Evolutionary conservation across 1,140 invertebrate genomes (phyloP), one percentile per base, ranked within the genome.

Genomic region (Bombus cullumanus): DNA sequence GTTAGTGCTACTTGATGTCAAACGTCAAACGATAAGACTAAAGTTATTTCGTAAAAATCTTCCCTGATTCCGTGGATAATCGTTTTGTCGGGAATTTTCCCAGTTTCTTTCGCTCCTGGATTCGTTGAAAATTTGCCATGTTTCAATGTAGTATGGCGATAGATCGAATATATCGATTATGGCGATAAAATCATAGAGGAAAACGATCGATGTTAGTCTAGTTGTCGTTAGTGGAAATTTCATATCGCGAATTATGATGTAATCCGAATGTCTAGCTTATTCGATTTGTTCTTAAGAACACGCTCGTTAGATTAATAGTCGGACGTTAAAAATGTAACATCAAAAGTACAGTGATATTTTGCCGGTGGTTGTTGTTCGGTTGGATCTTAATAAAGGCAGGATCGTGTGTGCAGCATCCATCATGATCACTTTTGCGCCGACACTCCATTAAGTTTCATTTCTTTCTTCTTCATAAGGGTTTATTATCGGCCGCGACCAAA

Each of bases 391-490:
- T 84, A 84, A 84, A 71, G 75, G 13, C 43, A 9, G 25, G 8
- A 28, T 62, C 31, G 75, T 71, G 66, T 47, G 76, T 39, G 76
- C 83, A 72, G 68, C 83, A 84, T 84, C 83, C 66, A 84, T 84
- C 76, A 84, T 47, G 83, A 84, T 84, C 83, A 62, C 76, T 84
- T 89, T 74, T 34, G 47, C 79, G 68, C 81, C 88, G 87, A 89
- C 83, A 85, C 87, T 77, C 75, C 87, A 89, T 89, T 89, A 89
- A 89, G 85, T 89, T 89, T 83, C 68, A 86, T 74, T 85, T 68
- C 73, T 89, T 89, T 57, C 85, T 88, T 69, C 78, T 39, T 68
- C 79, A 62, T 79, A 83, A 89, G 69, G 69, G 87, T 69, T 83
- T 81, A 89, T 89, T 89, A 89, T 81, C 83, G 85, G 28, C 72